Conservation (phyloP, 2,888 invertebrate genomes). For the Eurytoma adleriae region DNA sequence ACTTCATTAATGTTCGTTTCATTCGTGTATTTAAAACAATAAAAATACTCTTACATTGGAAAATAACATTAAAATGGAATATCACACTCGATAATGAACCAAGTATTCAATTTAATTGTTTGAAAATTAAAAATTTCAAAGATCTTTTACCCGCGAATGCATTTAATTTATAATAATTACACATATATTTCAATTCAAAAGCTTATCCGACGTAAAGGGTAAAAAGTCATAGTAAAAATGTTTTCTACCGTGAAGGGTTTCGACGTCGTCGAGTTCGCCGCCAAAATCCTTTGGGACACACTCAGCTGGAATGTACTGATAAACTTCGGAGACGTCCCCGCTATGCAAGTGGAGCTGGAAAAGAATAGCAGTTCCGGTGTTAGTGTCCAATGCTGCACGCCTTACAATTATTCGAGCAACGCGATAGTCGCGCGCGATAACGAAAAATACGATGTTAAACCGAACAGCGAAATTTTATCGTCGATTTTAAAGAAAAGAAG, state of each 20-base stretch:
- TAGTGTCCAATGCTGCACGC: constrained; percentile 11
- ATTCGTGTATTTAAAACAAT: too few relatives aligned
- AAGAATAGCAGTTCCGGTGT: constrained; percentile 42
- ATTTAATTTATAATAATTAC: too few relatives aligned
- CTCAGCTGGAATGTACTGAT: constrained; percentile 78
- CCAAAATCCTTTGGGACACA: constrained; percentile 81
- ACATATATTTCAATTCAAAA: neutral
- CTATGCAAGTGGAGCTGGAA: constrained; percentile 81
- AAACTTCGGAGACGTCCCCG: constrained; percentile 77
- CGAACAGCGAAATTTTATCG: too few relatives aligned
- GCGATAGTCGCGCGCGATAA: neutral
- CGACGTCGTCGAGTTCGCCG: constrained; percentile 76
- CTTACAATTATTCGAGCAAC: constrained; percentile 13
- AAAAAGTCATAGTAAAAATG: constrained; percentile 33
- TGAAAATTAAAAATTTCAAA: neutral
- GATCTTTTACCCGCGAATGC: neutral
- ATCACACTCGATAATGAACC: too few relatives aligned
- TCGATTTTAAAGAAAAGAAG: too few relatives aligned
- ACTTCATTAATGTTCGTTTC: too few relatives aligned
- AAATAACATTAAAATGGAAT: too few relatives aligned
- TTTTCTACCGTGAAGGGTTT: constrained; percentile 65
- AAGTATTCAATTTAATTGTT: neutral
- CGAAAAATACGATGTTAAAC: too few relatives aligned
- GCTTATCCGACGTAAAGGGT: neutral
- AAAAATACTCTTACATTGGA: too few relatives aligned